Conservation (phyloP, 2,113 vertebrate genomes). For the Osmerus mordax region DNA sequence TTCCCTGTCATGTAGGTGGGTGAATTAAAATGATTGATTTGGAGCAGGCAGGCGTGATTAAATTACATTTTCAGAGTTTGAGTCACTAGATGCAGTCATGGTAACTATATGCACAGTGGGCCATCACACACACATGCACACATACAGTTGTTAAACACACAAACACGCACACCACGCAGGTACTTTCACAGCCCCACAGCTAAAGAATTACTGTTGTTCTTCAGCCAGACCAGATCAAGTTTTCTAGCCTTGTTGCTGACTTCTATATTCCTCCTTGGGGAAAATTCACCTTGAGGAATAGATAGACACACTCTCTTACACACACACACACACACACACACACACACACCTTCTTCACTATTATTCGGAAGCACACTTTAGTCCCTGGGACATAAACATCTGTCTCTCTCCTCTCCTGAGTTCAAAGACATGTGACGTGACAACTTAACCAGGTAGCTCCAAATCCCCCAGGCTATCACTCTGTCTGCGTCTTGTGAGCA, state of each 20-base stretch:
- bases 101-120: slow-evolving; percentile 38
- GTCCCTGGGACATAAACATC: slow-evolving; percentile 23
- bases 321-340: not conserved
- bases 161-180: not conserved
- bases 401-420: slow-evolving; percentile 13
- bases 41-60: slow-evolving; percentile 26
- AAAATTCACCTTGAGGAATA: not conserved
- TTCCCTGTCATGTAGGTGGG: slow-evolving; percentile 24
- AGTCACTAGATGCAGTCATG: slow-evolving; percentile 16
- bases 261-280: not conserved
- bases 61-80: slow-evolving; percentile 21
- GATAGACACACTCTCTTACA: not conserved
- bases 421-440: slow-evolving; percentile 40
- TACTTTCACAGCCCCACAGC: slow-evolving; percentile 11
- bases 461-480: slow-evolving; percentile 11
- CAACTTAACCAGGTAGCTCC: slow-evolving; percentile 53
- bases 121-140: not conserved
- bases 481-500: not conserved
- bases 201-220: not conserved
- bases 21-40: slow-evolving; percentile 26
- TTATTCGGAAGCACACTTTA: not conserved
- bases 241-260: not conserved
- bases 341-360: not conserved
- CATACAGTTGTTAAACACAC: not conserved
- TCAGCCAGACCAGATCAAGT: no score